Evolutionary conservation across 30 jellyfish, hydroid and myxozoan genomes (phyloP), one percentile per base, ranked within the genome.

Genomic region (Catostylus mosaicus): DNA sequence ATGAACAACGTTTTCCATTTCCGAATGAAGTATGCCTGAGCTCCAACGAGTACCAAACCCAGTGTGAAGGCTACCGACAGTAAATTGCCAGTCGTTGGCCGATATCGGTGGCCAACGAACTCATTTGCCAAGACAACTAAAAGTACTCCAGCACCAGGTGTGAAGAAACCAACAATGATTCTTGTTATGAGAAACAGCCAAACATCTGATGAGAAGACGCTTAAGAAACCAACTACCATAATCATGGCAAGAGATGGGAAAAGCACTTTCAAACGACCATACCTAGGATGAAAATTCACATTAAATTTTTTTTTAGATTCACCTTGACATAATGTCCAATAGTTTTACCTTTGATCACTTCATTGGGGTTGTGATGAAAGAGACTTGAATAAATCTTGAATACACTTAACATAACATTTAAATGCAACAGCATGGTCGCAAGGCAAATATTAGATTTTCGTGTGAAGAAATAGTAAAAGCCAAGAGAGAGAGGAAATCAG

Each of bases 11-110:
- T 56, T 34, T 85, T 91, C 98, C 98, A 91, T 35, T 85, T 48
- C 14, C 95, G 87, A 24, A 91, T 75, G 80, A 91, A 91, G 33
- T 82, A 84, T 14, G 98, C 98, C 51, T 74, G 74, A 5, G 77
- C 78, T 43, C 98, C 98, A 18, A 84, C 78, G 3, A 78, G 23
- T 0, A 89, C 67, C 76, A 84, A 47, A 6, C 86, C 98, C 37
- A 91, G 6, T 6, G 96, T 40, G 74, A 91, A 85, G 20, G 75
- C 38, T 0, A 88, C 78, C 90, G 89, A 84, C 50, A 91, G 34
- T 12, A 84, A 35, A 30, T 77, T 91, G 8, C 98, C 98, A 61
- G 90, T 24, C 30, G 78, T 8, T 59, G 98, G 98, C 32, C 98
- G 79, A 56, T 73, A 73, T 56, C 82, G 79, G 9, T 83, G 35